phyloP scores from a whole-genome alignment of 2,797 vertebrate species.

The Melanotaenia parkinsoni region DNA sequence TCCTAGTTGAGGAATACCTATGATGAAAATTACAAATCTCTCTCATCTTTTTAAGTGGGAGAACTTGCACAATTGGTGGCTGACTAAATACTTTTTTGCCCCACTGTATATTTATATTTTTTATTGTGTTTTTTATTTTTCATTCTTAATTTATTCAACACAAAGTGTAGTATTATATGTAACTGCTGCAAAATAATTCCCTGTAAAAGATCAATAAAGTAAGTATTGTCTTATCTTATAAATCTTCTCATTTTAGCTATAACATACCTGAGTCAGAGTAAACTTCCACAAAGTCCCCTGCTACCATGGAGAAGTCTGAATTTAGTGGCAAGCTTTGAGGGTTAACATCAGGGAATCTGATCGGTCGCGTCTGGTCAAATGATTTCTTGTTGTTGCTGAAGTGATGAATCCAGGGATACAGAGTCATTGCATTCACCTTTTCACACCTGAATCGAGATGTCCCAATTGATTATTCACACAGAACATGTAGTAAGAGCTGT shows the following conservation, averaged over 20 bases:
- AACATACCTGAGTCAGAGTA: slow-evolving; percentile 91
- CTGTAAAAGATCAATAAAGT: background rate
- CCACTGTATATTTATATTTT: no score
- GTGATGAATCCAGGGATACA: slow-evolving; percentile 99
- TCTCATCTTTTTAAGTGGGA: no score
- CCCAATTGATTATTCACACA: slow-evolving; percentile 18
- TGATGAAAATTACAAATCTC: no score
- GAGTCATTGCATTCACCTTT: slow-evolving; percentile 90
- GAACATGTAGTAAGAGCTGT: background rate
- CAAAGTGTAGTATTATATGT: background rate
- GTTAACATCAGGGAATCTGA: slow-evolving; percentile 95
- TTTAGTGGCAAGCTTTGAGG: slow-evolving; percentile 91
- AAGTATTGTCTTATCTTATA: background rate
- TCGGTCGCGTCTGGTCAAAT: slow-evolving; percentile 92
- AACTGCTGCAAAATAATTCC: background rate
- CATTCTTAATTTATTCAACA: background rate
- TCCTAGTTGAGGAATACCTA: no score
- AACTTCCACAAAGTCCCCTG: slow-evolving; percentile 97
- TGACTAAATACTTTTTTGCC: no score
- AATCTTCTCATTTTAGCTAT: background rate
- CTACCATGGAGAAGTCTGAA: slow-evolving; percentile 98
- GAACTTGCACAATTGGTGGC: no score
- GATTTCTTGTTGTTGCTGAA: slow-evolving; percentile 98
- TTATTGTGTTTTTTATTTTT: no score
- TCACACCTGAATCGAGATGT: slow-evolving; percentile 87